A percentile compares a stretch with the other conserved stretches of the same genome.
phyloP scores from a whole-genome alignment of 92 coral and sea anemone genomes.

The Meandrina meandrites region DNA sequence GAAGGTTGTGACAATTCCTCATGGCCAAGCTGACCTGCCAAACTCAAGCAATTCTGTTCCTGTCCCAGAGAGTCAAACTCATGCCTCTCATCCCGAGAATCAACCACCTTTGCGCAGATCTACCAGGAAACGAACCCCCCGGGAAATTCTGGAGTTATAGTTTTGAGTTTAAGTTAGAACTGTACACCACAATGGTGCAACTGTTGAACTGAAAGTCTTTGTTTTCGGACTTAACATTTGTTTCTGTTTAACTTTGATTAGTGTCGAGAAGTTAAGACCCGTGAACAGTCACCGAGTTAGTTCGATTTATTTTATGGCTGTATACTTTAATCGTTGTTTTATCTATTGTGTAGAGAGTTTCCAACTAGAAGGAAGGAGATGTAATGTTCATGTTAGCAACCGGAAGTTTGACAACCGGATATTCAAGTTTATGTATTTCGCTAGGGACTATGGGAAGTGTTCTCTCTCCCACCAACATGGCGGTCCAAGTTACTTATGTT shows the following conservation, averaged over 20 bases:
- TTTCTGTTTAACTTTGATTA: background rate
- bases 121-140: constrained; percentile 12
- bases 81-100: background rate
- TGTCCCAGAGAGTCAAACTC: background rate
- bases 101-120: constrained; percentile 29
- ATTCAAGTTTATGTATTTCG: background rate
- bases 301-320: background rate
- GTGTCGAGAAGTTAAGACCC: background rate
- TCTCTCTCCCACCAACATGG: background rate
- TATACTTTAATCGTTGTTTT: background rate
- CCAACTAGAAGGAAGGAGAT: constrained; percentile 19
- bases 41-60: background rate
- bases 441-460: background rate
- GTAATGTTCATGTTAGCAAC: constrained; percentile 13
- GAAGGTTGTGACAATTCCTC: background rate
- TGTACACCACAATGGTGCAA: background rate
- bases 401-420: too few relatives aligned
- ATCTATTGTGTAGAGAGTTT: background rate
- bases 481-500: background rate
- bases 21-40: background rate
- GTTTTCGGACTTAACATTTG: background rate
- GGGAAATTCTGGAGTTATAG: constrained; percentile 19
- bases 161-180: background rate
- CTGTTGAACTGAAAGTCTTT: background rate
- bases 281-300: background rate